phyloP scores from a whole-genome alignment of 2,888 invertebrate genomes.

The Cryptus armator region DNA sequence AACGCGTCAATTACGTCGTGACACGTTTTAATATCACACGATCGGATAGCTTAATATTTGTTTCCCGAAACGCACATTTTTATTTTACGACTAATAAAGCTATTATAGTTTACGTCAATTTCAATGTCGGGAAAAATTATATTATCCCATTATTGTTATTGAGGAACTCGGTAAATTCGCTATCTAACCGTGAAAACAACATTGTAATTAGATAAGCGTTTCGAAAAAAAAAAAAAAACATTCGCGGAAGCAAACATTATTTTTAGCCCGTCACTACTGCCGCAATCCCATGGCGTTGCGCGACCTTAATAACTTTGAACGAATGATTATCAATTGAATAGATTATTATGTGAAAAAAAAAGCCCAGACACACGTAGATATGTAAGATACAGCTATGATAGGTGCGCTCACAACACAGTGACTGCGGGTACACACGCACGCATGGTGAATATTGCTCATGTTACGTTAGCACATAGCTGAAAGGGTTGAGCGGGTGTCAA shows the following conservation, averaged over 20 bases:
- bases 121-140: no score
- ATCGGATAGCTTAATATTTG: no score
- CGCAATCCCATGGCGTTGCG: neutral
- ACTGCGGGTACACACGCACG: neutral
- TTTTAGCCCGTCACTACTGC: neutral
- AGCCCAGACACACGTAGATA: neutral
- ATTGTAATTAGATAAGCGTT: neutral
- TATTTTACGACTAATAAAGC: no score
- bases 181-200: neutral
- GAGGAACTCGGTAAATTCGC: no score
- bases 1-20: no score
- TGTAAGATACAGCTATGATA: neutral
- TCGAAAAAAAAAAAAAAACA: neutral
- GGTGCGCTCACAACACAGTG: neutral
- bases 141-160: no score
- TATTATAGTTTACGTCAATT: no score
- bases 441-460: neutral
- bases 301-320: neutral
- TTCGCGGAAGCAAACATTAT: neutral
- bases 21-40: no score
- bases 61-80: no score
- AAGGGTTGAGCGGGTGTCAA: conserved; percentile 19
- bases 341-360: conserved; percentile 3
- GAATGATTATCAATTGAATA: neutral
- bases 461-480: neutral